Percentiles rank a stretch among this genome's conserved stretches.
Evolutionary conservation across 1,140 invertebrate genomes (phyloP).

Genomic region (Aphis gossypii): DNA sequence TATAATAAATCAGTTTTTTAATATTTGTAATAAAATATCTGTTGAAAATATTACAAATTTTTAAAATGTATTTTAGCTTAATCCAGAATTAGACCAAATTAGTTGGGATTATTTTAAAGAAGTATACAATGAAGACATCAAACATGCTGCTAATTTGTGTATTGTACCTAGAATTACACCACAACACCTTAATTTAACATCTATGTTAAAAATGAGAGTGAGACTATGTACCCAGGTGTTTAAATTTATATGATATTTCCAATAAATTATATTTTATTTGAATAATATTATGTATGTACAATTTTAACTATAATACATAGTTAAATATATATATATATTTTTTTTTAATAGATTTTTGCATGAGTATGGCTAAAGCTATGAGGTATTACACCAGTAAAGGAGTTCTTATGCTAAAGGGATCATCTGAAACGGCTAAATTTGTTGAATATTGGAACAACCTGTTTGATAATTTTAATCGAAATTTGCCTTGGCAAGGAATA

Average conservation of each 20-base stretch:
- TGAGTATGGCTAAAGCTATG: not conserved
- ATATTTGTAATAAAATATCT: no score
- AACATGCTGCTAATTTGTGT: not conserved
- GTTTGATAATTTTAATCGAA: not conserved
- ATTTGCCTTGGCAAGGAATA: not conserved
- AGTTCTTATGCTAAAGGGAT: not conserved
- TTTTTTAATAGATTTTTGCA: no score
- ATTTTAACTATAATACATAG: no score
- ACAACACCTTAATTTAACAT: not conserved
- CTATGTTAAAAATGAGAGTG: not conserved
- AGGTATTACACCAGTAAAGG: not conserved
- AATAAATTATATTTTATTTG: no score
- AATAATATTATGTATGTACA: no score
- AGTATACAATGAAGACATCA: not conserved
- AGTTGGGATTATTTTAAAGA: not conserved
- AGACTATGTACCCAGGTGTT: not conserved
- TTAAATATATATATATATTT: no score
- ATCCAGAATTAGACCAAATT: not conserved
- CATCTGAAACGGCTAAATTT: not conserved
- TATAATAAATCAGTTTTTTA: no score
- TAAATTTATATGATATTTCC: no score
- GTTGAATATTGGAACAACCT: not conserved
- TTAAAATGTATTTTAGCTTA: no score
- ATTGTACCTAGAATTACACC: not conserved
- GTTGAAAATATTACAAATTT: no score